Percentiles rank a stretch among this genome's conserved stretches.
These are phyloP conservation scores for Montipora cactus DNA, from an alignment of 64 coral and sea anemone species.

Conservation along the genomic window DNA sequence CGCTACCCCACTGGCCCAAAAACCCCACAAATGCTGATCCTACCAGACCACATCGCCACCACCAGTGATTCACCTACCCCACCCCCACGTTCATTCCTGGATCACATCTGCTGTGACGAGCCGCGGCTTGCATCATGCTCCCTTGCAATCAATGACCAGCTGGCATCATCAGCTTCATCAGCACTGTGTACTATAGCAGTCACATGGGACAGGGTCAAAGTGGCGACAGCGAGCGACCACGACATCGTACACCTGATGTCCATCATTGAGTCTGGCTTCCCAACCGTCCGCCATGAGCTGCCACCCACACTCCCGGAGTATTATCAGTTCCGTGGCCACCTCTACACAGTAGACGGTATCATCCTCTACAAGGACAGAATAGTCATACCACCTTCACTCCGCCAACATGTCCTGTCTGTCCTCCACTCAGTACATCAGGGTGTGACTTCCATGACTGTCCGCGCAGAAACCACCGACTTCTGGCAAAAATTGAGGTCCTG, in stretches of 20 bases:
- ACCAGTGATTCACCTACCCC: not conserved
- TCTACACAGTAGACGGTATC: constrained; percentile 41
- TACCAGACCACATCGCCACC: constrained; percentile 53
- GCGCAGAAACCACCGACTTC: constrained; percentile 25
- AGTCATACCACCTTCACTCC: constrained; percentile 22
- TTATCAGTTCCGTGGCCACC: constrained; percentile 29
- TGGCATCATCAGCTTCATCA: constrained; percentile 38
- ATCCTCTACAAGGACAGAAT: constrained; percentile 34
- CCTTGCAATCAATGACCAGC: not conserved
- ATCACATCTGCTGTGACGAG: not conserved
- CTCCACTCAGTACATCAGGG: constrained; percentile 62
- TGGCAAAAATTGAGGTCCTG: constrained; percentile 24
- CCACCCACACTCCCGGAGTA: constrained; percentile 50
- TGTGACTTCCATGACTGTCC: constrained; percentile 1
- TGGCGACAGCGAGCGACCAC: constrained; percentile 19
- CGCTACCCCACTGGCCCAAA: constrained; percentile 41
- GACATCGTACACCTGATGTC: not conserved
- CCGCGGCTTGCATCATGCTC: not conserved
- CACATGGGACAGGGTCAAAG: not conserved
- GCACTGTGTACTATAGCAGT: constrained; percentile 27
- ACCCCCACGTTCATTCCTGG: constrained; percentile 33
- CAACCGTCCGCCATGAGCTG: constrained; percentile 47
- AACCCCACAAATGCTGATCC: constrained; percentile 6
- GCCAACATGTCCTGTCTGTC: not conserved
- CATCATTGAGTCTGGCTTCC: constrained; percentile 35